A percentile compares a stretch with the other conserved stretches of the same genome.
Evolutionary conservation across 2,113 vertebrate species (phyloP).

Genomic region (Hucho hucho): DNA sequence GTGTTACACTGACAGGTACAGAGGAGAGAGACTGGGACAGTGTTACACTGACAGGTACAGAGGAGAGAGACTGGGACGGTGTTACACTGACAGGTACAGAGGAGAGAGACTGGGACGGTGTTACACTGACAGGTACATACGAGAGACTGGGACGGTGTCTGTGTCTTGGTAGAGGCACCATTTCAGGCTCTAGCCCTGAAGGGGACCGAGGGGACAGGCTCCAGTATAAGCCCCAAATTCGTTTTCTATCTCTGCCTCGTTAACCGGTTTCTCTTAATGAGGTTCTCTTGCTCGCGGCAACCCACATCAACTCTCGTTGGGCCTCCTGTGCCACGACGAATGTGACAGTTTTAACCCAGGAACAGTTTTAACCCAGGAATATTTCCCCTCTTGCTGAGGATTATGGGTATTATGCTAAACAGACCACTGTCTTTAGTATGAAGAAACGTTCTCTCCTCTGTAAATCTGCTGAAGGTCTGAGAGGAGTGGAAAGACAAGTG

Average conservation of each 20-base stretch:
- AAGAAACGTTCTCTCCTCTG: slow-evolving; percentile 19
- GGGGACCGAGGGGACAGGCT: not conserved
- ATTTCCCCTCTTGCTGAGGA: slow-evolving; percentile 38
- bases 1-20: too few species aligned
- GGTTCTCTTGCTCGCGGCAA: not conserved
- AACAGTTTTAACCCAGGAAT: not conserved
- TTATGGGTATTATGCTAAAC: slow-evolving; percentile 46
- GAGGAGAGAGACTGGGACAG: too few species aligned
- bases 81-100: too few species aligned
- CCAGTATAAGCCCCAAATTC: not conserved
- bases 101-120: too few species aligned
- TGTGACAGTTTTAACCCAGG: not conserved
- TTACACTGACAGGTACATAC: too few species aligned
- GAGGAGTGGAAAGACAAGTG: too few species aligned
- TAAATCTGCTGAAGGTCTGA: too few species aligned
- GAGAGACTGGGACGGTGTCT: too few species aligned
- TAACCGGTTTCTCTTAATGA: not conserved
- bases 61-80: too few species aligned
- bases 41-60: too few species aligned
- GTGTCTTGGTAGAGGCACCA: not conserved
- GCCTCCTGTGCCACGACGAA: not conserved
- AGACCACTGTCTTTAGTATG: slow-evolving; percentile 29
- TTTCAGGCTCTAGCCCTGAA: not conserved
- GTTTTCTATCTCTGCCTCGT: not conserved
- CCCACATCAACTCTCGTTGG: not conserved